A percentile compares a stretch with the other conserved stretches of the same genome.
Conservation (phyloP, 2,797 vertebrate genomes). For the Melanotaenia nigrans region DNA sequence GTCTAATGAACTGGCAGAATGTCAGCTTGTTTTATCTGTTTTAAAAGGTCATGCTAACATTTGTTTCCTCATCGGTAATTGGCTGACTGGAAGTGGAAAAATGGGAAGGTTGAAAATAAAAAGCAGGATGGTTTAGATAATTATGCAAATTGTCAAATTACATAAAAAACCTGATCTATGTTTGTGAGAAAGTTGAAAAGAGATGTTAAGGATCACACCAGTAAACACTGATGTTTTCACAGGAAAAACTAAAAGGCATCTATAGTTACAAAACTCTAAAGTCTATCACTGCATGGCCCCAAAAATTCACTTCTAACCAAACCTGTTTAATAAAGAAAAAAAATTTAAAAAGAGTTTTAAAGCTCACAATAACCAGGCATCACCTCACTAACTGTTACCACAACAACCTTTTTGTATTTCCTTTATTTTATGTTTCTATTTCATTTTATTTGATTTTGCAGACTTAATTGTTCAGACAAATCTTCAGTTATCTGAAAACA, state of each 20-base stretch:
- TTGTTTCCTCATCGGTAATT: constrained; percentile 45
- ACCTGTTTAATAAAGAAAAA: not conserved
- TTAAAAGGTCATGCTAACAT: constrained; percentile 63
- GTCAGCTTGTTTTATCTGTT: constrained; percentile 45
- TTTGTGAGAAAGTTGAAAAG: not conserved
- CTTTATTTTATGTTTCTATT: not conserved
- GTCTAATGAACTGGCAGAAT: constrained; percentile 38
- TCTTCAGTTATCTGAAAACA: no score
- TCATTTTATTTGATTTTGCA: no score
- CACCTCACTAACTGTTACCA: not conserved
- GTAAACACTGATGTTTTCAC: not conserved
- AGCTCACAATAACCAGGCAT: not conserved
- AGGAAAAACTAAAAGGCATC: not conserved
- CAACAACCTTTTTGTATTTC: not conserved
- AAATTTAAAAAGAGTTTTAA: not conserved
- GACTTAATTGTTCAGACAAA: no score
- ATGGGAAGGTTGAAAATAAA: constrained; percentile 17
- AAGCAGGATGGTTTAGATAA: constrained; percentile 8
- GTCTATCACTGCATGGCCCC: not conserved
- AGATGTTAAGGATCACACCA: not conserved
- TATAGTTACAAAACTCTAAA: not conserved
- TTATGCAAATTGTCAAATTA: constrained; percentile 5
- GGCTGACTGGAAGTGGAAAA: constrained; percentile 16
- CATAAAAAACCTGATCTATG: not conserved
- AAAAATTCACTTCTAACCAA: not conserved